Percentiles rank a stretch among this genome's conserved stretches.
These are phyloP conservation scores for Tenthredo scrophulariae DNA, from an alignment of 2,888 invertebrate species.

Conservation along the genomic window DNA sequence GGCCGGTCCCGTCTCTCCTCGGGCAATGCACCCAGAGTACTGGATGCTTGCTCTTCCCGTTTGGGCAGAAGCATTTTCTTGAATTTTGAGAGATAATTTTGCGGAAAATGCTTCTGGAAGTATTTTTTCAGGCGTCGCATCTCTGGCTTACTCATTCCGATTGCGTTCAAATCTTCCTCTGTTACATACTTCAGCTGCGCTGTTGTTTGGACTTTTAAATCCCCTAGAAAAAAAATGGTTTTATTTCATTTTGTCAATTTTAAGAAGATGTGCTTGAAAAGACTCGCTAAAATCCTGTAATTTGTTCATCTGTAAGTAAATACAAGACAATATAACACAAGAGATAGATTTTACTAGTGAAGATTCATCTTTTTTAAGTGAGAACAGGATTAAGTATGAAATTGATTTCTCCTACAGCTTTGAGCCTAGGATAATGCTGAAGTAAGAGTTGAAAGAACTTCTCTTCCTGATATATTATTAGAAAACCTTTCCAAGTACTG, in stretches of 20 bases:
- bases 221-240: conserved; percentile 71
- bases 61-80: conserved; percentile 88
- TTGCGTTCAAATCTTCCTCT: conserved; percentile 93
- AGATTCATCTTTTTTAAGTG: not conserved
- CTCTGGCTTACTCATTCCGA: conserved; percentile 97
- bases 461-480: not conserved
- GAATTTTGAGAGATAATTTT: conserved; percentile 95
- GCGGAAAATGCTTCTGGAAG: conserved; percentile 95
- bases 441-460: not conserved
- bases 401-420: not conserved
- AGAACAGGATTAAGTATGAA: not conserved
- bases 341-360: too few species aligned
- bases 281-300: too few species aligned
- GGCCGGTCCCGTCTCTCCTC: conserved; percentile 76
- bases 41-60: conserved; percentile 76
- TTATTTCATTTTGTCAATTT: not conserved
- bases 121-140: conserved; percentile 95
- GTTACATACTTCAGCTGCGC: conserved; percentile 96
- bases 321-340: too few species aligned
- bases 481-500: not conserved
- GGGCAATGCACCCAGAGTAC: conserved; percentile 72
- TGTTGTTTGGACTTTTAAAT: conserved; percentile 92
- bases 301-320: too few species aligned
- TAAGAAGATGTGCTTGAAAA: too few species aligned
- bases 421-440: not conserved